These are phyloP conservation scores for Flexamia atlantica DNA, from an alignment of 2,888 invertebrate species.

Conservation along the genomic window DNA sequence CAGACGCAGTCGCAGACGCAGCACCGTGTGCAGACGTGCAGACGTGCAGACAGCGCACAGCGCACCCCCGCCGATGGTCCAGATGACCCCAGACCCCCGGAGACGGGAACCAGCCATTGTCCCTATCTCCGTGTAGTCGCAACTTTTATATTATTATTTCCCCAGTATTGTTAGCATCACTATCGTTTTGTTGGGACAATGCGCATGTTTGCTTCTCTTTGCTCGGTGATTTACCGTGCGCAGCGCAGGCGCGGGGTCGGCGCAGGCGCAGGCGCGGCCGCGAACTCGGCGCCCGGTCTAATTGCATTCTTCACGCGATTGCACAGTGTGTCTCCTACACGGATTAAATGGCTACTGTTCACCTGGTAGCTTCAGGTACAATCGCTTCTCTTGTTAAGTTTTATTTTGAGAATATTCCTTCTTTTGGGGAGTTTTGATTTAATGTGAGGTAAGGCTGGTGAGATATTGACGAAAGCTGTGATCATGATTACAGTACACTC, in stretches of 20 bases:
- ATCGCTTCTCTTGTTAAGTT: too few species aligned
- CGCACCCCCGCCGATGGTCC: conserved; percentile 6
- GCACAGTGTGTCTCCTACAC: conserved; percentile 1
- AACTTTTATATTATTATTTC: conserved; percentile 58
- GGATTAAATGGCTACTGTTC: not conserved
- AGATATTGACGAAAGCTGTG: too few species aligned
- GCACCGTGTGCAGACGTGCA: not conserved
- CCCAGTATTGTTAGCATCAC: conserved; percentile 61
- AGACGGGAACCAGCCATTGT: conserved; percentile 53
- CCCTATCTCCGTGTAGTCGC: conserved; percentile 34
- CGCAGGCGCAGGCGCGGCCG: not conserved
- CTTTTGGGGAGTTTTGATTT: too few species aligned
- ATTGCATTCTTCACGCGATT: conserved; percentile 14
- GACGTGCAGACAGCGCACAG: not conserved
- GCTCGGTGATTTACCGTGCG: conserved; percentile 50
- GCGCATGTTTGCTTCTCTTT: conserved; percentile 53
- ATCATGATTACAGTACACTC: too few species aligned
- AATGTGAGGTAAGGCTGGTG: too few species aligned
- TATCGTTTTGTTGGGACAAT: conserved; percentile 57
- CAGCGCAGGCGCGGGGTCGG: not conserved
- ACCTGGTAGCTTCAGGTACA: not conserved
- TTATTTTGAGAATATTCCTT: too few species aligned
- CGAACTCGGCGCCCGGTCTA: not conserved
- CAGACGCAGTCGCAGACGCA: not conserved
- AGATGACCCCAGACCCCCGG: conserved; percentile 30